Percentiles rank a stretch among this genome's conserved stretches.
Evolutionary conservation across 2,113 vertebrate genomes (phyloP).

Genomic region (Petrocephalus microphthalmus): DNA sequence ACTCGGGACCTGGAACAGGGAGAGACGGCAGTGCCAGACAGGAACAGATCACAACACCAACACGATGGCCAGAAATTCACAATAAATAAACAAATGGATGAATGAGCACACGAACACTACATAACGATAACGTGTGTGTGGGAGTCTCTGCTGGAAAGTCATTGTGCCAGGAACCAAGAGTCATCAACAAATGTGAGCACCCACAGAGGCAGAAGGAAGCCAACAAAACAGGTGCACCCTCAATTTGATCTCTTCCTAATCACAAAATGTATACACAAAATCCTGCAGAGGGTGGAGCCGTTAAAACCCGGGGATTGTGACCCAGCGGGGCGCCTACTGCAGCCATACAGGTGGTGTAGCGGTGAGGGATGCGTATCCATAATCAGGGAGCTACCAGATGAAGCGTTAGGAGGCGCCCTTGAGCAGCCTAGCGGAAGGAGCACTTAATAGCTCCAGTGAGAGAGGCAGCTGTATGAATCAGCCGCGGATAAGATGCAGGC

Average conservation of each 20-base stretch:
- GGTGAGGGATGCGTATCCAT: neutral
- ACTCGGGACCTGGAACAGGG: slow-evolving; percentile 64
- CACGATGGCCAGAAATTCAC: slow-evolving; percentile 21
- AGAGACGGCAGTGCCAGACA: slow-evolving; percentile 26
- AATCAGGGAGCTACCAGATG: neutral
- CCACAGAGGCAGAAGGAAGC: neutral
- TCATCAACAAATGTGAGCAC: neutral
- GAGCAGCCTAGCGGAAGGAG: neutral
- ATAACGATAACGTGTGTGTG: neutral
- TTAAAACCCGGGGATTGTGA: neutral
- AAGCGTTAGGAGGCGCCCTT: neutral
- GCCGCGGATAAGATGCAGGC: neutral
- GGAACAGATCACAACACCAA: slow-evolving; percentile 35
- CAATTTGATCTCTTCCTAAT: neutral
- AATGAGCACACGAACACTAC: neutral
- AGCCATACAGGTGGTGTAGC: neutral
- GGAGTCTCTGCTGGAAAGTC: neutral
- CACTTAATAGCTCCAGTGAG: neutral
- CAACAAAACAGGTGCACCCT: neutral
- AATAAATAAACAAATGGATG: slow-evolving; percentile 34
- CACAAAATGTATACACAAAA: neutral
- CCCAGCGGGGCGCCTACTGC: neutral
- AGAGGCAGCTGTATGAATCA: neutral
- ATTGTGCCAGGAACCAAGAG: neutral
- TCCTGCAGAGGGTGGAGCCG: neutral